Evolutionary conservation across 23 tunicate species (phyloP).

Genomic region (Botrylloides violaceus): DNA sequence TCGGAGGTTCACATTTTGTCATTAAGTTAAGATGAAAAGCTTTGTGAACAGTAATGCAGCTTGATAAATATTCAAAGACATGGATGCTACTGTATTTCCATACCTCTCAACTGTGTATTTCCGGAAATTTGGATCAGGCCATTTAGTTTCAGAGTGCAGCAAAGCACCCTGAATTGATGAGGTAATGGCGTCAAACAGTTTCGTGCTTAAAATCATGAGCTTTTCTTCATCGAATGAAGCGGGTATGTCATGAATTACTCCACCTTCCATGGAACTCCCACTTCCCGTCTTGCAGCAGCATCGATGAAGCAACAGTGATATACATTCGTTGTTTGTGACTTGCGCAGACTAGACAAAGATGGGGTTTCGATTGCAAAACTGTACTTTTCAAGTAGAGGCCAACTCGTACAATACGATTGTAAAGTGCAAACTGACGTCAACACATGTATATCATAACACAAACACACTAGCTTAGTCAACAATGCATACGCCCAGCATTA

Average conservation of each 20-base stretch:
- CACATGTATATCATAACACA: too few relatives aligned
- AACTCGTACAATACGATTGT: too few relatives aligned
- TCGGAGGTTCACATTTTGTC: too few relatives aligned
- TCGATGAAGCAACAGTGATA: slow-evolving; percentile 56
- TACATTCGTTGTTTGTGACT: slow-evolving; percentile 65
- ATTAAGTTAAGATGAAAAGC: too few relatives aligned
- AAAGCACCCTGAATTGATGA: slow-evolving; percentile 47
- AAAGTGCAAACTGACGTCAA: too few relatives aligned
- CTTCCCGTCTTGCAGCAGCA: slow-evolving; percentile 81
- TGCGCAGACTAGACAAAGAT: slow-evolving; percentile 46
- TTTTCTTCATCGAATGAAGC: slow-evolving; percentile 60
- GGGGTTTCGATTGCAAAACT: too few relatives aligned
- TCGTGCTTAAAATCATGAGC: slow-evolving; percentile 25
- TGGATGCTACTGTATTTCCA: not conserved
- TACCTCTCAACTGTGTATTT: slow-evolving; percentile 84
- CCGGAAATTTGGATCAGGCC: slow-evolving; percentile 54
- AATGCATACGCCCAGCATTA: too few relatives aligned
- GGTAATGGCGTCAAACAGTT: slow-evolving; percentile 43
- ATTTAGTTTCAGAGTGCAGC: slow-evolving; percentile 57
- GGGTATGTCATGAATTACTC: slow-evolving; percentile 45
- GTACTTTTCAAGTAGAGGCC: too few relatives aligned
- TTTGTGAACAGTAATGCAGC: too few relatives aligned
- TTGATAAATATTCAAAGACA: too few relatives aligned
- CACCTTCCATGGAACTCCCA: slow-evolving; percentile 28
- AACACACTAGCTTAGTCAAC: too few relatives aligned